Conservation (phyloP, 2,888 invertebrate genomes). For the Napeogenes inachia region DNA sequence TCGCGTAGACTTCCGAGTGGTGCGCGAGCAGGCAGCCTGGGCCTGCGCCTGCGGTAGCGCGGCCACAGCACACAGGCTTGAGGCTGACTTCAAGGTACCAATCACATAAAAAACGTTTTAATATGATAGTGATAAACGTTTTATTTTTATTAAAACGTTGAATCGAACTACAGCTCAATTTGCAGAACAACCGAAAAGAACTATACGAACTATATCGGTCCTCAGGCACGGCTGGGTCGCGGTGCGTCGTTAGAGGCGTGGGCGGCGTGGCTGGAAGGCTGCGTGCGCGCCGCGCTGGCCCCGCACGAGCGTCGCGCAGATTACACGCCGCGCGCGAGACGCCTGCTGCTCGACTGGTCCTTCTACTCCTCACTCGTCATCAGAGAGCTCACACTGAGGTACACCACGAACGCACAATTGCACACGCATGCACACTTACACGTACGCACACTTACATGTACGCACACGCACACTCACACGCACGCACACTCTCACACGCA, state of each 20-base stretch:
- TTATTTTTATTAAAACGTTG: not conserved
- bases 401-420: slow-evolving; percentile 3
- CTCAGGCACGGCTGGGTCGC: slow-evolving; percentile 87
- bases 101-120: no score
- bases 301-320: slow-evolving; percentile 90
- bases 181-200: no score
- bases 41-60: slow-evolving; percentile 96
- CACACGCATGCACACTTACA: not conserved
- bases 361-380: slow-evolving; percentile 99
- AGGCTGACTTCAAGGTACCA: slow-evolving; percentile 89
- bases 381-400: slow-evolving; percentile 91
- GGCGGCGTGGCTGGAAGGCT: slow-evolving; percentile 97
- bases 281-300: slow-evolving; percentile 92
- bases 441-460: not conserved
- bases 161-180: no score
- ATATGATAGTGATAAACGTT: no score
- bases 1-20: slow-evolving; percentile 98
- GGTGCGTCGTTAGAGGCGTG: slow-evolving; percentile 97
- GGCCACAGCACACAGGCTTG: slow-evolving; percentile 87
- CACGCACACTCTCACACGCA: not conserved
- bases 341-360: slow-evolving; percentile 98
- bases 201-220: not conserved
- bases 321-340: slow-evolving; percentile 87
- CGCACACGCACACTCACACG: no score
- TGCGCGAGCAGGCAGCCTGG: slow-evolving; percentile 95